Evolutionary conservation across 1,140 invertebrate genomes (phyloP).

Genomic region (Papilio polytes): DNA sequence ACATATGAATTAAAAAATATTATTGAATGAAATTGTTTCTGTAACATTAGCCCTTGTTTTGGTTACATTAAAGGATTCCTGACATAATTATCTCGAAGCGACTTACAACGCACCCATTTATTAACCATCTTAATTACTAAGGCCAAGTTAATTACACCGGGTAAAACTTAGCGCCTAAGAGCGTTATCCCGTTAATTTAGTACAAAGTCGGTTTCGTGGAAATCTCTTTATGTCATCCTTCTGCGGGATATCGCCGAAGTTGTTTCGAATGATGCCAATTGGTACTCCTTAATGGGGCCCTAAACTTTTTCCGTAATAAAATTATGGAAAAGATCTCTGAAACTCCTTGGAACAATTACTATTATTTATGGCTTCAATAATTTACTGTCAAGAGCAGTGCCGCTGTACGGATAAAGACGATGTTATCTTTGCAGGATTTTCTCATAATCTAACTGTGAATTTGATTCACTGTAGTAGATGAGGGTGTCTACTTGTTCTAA

Average conservation of each 20-base stretch:
- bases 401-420: constrained; percentile 60
- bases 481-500: no score
- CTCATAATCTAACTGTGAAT: constrained; percentile 57
- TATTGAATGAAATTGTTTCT: constrained; percentile 13
- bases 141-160: constrained; percentile 77
- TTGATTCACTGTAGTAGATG: constrained; percentile 49
- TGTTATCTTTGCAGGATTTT: constrained; percentile 67
- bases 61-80: constrained; percentile 78
- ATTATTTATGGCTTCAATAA: constrained; percentile 77
- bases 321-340: constrained; percentile 74
- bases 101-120: constrained; percentile 79
- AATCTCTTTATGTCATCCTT: constrained; percentile 74
- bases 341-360: constrained; percentile 74
- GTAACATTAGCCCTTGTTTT: constrained; percentile 62
- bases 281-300: constrained; percentile 57
- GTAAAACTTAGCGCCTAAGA: constrained; percentile 79
- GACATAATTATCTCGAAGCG: constrained; percentile 79
- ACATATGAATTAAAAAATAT: background rate
- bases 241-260: constrained; percentile 62
- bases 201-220: constrained; percentile 63
- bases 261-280: constrained; percentile 58
- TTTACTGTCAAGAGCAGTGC: constrained; percentile 69
- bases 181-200: constrained; percentile 77
- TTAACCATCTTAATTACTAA: constrained; percentile 82
- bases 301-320: constrained; percentile 76